Percentiles rank a stretch among this genome's conserved stretches.
These are phyloP conservation scores for Drosophila burlai DNA, from an alignment of 1,140 invertebrate genomes.

Conservation along the genomic window DNA sequence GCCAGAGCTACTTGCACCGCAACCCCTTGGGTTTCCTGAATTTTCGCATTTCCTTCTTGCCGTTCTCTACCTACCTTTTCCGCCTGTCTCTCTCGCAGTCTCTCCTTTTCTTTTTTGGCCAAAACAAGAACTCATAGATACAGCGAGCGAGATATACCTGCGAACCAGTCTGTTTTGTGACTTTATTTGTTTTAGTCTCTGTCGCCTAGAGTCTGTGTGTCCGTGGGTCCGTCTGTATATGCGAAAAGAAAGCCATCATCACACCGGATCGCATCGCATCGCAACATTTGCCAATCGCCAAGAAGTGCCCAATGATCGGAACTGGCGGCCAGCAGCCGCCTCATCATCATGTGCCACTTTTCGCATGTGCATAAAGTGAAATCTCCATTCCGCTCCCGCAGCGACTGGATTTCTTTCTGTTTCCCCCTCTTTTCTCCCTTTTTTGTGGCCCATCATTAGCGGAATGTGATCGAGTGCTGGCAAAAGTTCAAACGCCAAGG, in stretches of 20 bases:
- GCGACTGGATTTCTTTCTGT: constrained; percentile 56
- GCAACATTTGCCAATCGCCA: constrained; percentile 69
- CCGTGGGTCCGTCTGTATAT: constrained; percentile 35
- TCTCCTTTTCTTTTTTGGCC: constrained; percentile 53
- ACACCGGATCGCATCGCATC: constrained; percentile 12
- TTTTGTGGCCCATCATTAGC: constrained; percentile 33
- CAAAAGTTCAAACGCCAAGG: constrained; percentile 50
- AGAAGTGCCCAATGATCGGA: constrained; percentile 76
- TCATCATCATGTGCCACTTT: constrained; percentile 81
- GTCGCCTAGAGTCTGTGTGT: constrained; percentile 60
- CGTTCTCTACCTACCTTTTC: constrained; percentile 7
- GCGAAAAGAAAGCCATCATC: constrained; percentile 71
- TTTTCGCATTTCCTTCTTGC: constrained; percentile 14
- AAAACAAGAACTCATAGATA: constrained; percentile 62
- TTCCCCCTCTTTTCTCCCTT: constrained; percentile 18
- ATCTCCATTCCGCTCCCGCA: constrained; percentile 49
- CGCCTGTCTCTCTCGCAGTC: constrained; percentile 2
- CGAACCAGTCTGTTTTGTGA: constrained; percentile 69
- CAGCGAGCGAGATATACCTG: constrained; percentile 39
- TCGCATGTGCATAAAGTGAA: constrained; percentile 80
- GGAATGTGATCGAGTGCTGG: constrained; percentile 38
- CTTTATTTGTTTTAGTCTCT: constrained; percentile 72
- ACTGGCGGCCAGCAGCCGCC: constrained; percentile 58
- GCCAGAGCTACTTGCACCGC: constrained; percentile 8
- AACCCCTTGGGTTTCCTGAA: constrained; percentile 14